A percentile compares a stretch with the other conserved stretches of the same genome.
Evolutionary conservation across 2,888 invertebrate genomes (phyloP).

Genomic region (Pheosia gnoma): DNA sequence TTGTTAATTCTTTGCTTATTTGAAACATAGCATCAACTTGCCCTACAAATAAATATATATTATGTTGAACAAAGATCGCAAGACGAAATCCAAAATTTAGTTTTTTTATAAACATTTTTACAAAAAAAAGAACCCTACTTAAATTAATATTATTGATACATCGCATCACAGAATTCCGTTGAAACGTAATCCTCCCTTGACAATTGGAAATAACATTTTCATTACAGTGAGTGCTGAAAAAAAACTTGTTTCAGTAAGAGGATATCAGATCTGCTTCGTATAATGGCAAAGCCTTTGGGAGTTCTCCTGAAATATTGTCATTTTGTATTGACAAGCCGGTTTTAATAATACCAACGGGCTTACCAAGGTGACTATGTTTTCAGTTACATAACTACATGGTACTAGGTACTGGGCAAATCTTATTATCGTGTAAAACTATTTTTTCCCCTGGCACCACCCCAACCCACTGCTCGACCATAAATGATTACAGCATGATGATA

Average conservation of each 20-base stretch:
- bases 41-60: no score
- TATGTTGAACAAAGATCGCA: no score
- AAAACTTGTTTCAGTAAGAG: constrained; percentile 45
- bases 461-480: no score
- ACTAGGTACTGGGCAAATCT: no score
- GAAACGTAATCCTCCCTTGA: constrained; percentile 53
- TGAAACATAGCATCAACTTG: no score
- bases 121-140: constrained; percentile 6
- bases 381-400: no score
- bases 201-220: constrained; percentile 56
- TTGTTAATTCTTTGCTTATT: no score
- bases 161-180: constrained; percentile 26
- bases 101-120: not conserved
- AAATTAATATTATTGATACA: constrained; percentile 41
- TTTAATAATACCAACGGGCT: constrained; percentile 30
- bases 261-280: constrained; percentile 30
- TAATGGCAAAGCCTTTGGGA: constrained; percentile 29
- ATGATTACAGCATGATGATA: no score
- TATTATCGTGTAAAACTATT: no score
- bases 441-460: no score
- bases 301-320: constrained; percentile 42
- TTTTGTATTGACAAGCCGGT: constrained; percentile 33
- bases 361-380: not conserved
- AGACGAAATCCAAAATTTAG: not conserved
- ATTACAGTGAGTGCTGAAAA: constrained; percentile 55